Conservation (phyloP, 2,888 invertebrate genomes). For the Myopa testacea region DNA sequence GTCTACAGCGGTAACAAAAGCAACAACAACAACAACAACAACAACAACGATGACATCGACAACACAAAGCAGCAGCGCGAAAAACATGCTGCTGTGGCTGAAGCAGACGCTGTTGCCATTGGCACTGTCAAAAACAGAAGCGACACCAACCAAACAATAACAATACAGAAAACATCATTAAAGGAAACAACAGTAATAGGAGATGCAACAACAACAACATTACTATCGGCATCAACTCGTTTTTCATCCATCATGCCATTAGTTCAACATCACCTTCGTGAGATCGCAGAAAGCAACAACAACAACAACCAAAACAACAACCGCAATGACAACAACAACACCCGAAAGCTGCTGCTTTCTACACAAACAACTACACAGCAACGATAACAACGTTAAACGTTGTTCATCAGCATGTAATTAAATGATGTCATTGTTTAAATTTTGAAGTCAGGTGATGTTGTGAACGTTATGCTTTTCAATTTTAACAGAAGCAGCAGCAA, state of each 20-base stretch:
- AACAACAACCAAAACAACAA: not conserved
- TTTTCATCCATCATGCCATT: too few species aligned
- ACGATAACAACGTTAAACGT: conserved; percentile 26
- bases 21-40: conserved; percentile 8
- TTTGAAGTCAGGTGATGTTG: conserved; percentile 23
- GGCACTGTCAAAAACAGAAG: not conserved
- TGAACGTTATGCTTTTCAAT: conserved; percentile 23
- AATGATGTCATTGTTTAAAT: conserved; percentile 37
- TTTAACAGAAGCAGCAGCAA: conserved; percentile 19
- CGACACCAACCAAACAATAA: not conserved
- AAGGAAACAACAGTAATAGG: not conserved
- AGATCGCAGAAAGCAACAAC: not conserved
- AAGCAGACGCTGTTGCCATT: conserved; percentile 1
- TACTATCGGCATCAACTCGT: too few species aligned
- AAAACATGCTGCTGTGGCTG: not conserved
- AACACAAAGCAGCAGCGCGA: conserved; percentile 1
- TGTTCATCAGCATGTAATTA: conserved; percentile 38
- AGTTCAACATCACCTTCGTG: too few species aligned
- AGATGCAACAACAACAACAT: not conserved
- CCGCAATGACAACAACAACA: not conserved
- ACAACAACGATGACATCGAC: not conserved
- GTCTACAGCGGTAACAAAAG: conserved; percentile 27
- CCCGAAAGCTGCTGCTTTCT: not conserved
- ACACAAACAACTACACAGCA: conserved; percentile 11
- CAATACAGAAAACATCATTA: not conserved